Conservation (phyloP, 2,888 invertebrate genomes). For the Phasia obesa region DNA sequence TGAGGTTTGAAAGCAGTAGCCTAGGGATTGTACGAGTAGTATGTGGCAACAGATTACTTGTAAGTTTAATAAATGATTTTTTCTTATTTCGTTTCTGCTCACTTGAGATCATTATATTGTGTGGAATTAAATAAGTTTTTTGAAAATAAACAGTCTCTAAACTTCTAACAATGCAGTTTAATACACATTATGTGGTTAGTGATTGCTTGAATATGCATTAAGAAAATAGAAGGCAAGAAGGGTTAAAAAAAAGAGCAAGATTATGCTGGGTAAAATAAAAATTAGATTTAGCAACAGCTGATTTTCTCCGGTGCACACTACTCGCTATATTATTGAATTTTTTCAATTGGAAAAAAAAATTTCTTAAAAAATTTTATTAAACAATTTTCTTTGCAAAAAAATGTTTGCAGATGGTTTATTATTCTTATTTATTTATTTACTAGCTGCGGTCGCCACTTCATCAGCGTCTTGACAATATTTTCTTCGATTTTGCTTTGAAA, state of each 20-base stretch:
- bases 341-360: too few species aligned
- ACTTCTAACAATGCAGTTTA: slow-evolving; percentile 46
- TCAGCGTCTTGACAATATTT: too few species aligned
- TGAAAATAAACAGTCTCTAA: slow-evolving; percentile 11
- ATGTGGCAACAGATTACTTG: slow-evolving; percentile 39
- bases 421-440: too few species aligned
- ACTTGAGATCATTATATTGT: background rate
- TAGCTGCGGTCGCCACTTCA: too few species aligned
- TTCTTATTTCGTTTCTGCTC: too few species aligned
- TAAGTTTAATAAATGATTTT: slow-evolving; percentile 50
- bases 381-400: too few species aligned
- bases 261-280: background rate
- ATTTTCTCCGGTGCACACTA: too few species aligned
- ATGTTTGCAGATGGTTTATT: too few species aligned
- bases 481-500: too few species aligned
- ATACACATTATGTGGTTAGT: slow-evolving; percentile 59
- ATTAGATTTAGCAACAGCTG: background rate
- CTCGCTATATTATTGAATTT: too few species aligned
- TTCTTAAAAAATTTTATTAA: too few species aligned
- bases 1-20: slow-evolving; percentile 43
- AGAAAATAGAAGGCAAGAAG: background rate
- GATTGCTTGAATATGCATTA: background rate
- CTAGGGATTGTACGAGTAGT: slow-evolving; percentile 11
- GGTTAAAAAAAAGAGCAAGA: background rate
- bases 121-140: slow-evolving; percentile 25